These are phyloP conservation scores for Caranx melampygus DNA, from an alignment of 2,113 vertebrate species.

Conservation along the genomic window DNA sequence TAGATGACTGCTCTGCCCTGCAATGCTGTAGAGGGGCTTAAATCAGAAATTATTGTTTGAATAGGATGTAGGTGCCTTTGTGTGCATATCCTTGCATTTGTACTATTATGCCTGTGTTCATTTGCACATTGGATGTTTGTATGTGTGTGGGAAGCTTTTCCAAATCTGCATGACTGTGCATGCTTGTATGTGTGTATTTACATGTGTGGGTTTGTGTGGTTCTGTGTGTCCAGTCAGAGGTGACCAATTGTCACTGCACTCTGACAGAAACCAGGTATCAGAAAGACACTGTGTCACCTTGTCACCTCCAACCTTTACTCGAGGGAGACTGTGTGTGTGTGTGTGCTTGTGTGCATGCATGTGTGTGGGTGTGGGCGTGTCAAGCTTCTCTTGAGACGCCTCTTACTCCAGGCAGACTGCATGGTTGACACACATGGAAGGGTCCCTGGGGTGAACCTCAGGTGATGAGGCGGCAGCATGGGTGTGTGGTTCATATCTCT, in stretches of 20 bases:
- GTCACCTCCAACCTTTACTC: slow-evolving; percentile 68
- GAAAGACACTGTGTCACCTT: slow-evolving; percentile 68
- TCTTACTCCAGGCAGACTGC: slow-evolving; percentile 55
- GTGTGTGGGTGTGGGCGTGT: slow-evolving; percentile 45
- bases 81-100: slow-evolving; percentile 23
- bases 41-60: slow-evolving; percentile 32
- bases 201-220: not conserved
- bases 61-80: not conserved
- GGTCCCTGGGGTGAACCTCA: slow-evolving; percentile 67
- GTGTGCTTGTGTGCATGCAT: slow-evolving; percentile 25
- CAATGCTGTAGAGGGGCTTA: slow-evolving; percentile 1
- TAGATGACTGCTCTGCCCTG: slow-evolving; percentile 34
- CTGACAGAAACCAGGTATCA: slow-evolving; percentile 75
- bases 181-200: slow-evolving; percentile 5
- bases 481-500: slow-evolving; percentile 64
- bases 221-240: slow-evolving; percentile 49
- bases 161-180: not conserved
- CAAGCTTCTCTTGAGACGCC: slow-evolving; percentile 53
- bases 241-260: slow-evolving; percentile 68
- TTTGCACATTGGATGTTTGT: slow-evolving; percentile 30
- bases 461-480: slow-evolving; percentile 66
- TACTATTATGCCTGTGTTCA: not conserved
- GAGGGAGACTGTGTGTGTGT: slow-evolving; percentile 20
- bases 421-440: slow-evolving; percentile 61
- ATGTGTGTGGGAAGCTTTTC: slow-evolving; percentile 15